Evolutionary conservation across 1,140 invertebrate genomes (phyloP).

Genomic region (Aphaenogaster rudis): DNA sequence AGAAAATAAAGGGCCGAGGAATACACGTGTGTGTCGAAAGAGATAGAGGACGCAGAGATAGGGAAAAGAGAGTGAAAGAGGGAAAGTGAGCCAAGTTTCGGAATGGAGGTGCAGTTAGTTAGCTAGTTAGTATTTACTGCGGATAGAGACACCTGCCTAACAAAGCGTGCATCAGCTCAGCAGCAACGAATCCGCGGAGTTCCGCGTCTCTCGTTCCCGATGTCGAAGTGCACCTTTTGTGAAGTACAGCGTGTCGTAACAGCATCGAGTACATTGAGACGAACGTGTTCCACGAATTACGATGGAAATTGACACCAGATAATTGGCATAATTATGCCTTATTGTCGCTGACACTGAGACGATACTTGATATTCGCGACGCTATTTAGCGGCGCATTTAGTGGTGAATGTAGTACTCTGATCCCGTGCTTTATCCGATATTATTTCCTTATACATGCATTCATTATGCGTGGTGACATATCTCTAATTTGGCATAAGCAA

Average conservation of each 20-base stretch:
- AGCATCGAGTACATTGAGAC: not conserved
- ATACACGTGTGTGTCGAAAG: constrained; percentile 3
- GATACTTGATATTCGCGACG: constrained; percentile 16
- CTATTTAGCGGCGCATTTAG: constrained; percentile 26
- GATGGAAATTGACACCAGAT: constrained; percentile 34
- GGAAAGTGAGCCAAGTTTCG: constrained; percentile 53
- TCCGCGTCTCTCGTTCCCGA: not conserved
- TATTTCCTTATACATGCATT: constrained; percentile 31
- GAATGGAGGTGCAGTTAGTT: constrained; percentile 70
- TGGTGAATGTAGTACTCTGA: constrained; percentile 17
- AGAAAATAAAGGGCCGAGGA: not conserved
- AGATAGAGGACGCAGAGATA: not conserved
- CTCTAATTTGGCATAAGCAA: constrained; percentile 35
- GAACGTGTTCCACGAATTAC: constrained; percentile 22
- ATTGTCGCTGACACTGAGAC: constrained; percentile 9
- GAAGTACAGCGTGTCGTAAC: not conserved
- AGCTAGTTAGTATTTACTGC: constrained; percentile 76
- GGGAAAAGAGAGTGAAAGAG: not conserved
- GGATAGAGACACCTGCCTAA: constrained; percentile 68
- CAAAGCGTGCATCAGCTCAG: constrained; percentile 54
- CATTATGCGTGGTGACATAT: constrained; percentile 17
- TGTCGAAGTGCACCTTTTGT: constrained; percentile 9
- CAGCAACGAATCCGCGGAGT: constrained; percentile 11
- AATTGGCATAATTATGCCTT: constrained; percentile 48
- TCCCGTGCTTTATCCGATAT: not conserved